Base-by-base conservation (phyloP, 2,888 invertebrate genomes). In the Tryphoninae sp. region DNA sequence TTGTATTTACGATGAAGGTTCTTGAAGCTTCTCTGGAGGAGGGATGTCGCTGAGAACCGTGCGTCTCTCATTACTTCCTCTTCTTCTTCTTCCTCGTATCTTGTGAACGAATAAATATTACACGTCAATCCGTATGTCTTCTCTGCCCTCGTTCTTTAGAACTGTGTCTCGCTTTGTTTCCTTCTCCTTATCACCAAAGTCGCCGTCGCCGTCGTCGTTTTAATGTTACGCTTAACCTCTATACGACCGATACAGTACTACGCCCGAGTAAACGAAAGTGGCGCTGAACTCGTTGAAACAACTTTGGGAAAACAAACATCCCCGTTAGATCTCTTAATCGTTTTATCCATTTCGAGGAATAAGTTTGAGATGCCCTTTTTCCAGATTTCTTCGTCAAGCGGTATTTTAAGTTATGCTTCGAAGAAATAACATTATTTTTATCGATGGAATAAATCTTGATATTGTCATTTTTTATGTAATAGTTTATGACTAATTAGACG, bases 31-130 rank as follows among this genome's bases (percentile, higher is more conserved):
- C 33, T 67, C 49, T 13, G 45, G 19, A 53, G 53, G 73, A 6
- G 33, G 33, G 33, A 72, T 71, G 58, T 45, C 55, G 59, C 49
- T 33, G 61, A 26, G 33, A 13, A 9, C 61, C 16, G 13, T 23
- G 7, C 49, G 9, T 61, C 51, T 40, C 49, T 64, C 71, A 51
- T 65, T 19, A 45, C 65, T 55, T 65, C 65, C 7, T 51, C 72
- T 64, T 55, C 22, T 65, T 67, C 45, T 64, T 71, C 16, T 67
- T 75, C 16, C 61, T 75, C 61, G 61, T 73, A 26, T 62, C 8
- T 80, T 55, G 40, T 62, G 72, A 61, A 68, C 72, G 80, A 82
- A 82, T 76, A 82, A 82, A 82, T 72, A 75, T 22, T 71, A 55
- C 65, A 55, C 53, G 23, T 55, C 26, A 13, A 22, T 45, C 8